These are phyloP conservation scores for Onychomys arenicola DNA, from an alignment of 2,797 vertebrate species.

Conservation along the genomic window DNA sequence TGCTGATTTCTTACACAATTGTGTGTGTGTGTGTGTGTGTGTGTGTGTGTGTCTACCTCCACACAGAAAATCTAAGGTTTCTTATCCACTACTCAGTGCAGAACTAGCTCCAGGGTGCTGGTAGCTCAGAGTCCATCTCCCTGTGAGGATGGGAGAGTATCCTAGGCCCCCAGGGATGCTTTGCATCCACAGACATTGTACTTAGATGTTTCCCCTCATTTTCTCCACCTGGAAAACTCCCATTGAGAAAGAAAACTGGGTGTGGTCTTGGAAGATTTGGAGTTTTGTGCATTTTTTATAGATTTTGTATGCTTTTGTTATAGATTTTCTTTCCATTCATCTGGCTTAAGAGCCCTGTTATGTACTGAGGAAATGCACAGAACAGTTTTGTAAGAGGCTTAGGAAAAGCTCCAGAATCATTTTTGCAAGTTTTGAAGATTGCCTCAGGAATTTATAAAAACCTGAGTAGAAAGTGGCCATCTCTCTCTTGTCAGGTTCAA, in stretches of 20 bases:
- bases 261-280: constrained; percentile 61
- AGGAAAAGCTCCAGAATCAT: constrained; percentile 72
- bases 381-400: constrained; percentile 74
- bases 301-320: constrained; percentile 71
- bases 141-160: constrained; percentile 12
- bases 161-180: constrained; percentile 53
- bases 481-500: constrained; percentile 68
- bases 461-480: constrained; percentile 40
- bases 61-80: constrained; percentile 20
- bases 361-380: constrained; percentile 51
- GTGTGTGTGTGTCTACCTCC: constrained; percentile 32
- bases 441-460: constrained; percentile 73
- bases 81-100: constrained; percentile 42
- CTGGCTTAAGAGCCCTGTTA: constrained; percentile 59
- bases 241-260: constrained; percentile 50
- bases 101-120: constrained; percentile 38
- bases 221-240: constrained; percentile 60
- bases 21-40: constrained; percentile 60
- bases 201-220: constrained; percentile 68
- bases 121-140: constrained; percentile 46
- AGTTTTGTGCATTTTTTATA: constrained; percentile 71
- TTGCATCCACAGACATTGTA: constrained; percentile 51
- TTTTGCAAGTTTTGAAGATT: constrained; percentile 72
- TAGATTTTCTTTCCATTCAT: constrained; percentile 65
- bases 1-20: constrained; percentile 58